These are phyloP conservation scores for Neoitamus cyanurus DNA, from an alignment of 2,888 invertebrate species.

Conservation along the genomic window DNA sequence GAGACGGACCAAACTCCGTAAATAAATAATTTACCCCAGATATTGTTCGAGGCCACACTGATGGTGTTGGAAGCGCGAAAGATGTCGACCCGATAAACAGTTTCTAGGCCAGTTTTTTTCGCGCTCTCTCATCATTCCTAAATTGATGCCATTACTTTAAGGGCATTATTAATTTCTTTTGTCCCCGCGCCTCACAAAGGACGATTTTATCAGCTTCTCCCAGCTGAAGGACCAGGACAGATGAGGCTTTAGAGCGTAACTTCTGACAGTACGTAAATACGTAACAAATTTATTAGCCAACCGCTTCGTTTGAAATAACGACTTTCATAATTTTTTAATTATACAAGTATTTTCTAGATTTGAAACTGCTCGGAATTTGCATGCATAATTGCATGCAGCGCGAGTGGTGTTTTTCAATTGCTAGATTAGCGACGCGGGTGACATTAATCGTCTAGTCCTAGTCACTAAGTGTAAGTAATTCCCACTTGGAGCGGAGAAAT, in stretches of 20 bases:
- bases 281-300: too few relatives aligned
- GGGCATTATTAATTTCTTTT: neutral
- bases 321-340: neutral
- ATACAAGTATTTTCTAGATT: neutral
- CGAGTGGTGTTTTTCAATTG: neutral
- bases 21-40: neutral
- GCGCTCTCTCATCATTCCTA: neutral
- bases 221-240: neutral
- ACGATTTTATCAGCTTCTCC: neutral
- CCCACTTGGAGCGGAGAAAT: neutral
- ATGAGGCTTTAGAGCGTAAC: neutral
- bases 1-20: neutral
- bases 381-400: neutral
- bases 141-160: neutral
- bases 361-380: neutral
- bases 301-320: neutral
- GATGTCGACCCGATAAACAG: neutral
- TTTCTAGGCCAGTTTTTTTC: neutral
- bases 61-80: neutral
- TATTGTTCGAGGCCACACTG: neutral
- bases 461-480: too few relatives aligned
- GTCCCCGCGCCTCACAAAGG: neutral
- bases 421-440: neutral
- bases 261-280: neutral
- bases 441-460: neutral